Conservation (phyloP, 2,888 invertebrate genomes). For the Tetragonula carbonaria region DNA sequence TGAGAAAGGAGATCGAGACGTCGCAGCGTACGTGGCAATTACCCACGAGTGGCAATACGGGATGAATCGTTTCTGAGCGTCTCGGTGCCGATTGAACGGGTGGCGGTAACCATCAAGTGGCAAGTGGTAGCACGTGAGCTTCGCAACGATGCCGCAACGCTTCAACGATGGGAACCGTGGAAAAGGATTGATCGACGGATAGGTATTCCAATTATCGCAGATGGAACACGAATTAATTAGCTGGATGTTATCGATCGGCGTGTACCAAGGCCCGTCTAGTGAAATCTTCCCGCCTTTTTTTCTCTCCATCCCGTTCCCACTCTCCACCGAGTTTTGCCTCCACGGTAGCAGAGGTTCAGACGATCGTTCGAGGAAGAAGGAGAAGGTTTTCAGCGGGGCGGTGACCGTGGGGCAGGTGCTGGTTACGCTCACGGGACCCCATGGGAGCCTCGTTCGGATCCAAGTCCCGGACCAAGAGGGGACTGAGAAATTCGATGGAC, state of each 20-base stretch:
- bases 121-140: slow-evolving; percentile 22
- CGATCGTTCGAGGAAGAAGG: slow-evolving; percentile 31
- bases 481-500: slow-evolving; percentile 79
- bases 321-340: background rate
- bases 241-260: slow-evolving; percentile 69
- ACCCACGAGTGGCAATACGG: slow-evolving; percentile 34
- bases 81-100: slow-evolving; percentile 7
- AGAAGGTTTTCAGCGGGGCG: slow-evolving; percentile 61
- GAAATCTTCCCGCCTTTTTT: slow-evolving; percentile 42
- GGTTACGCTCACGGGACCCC: slow-evolving; percentile 69
- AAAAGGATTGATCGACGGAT: slow-evolving; percentile 74
- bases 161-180: slow-evolving; percentile 70
- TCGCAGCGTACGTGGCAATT: slow-evolving; percentile 53
- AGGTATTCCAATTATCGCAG: slow-evolving; percentile 74
- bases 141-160: slow-evolving; percentile 39
- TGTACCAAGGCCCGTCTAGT: slow-evolving; percentile 33
- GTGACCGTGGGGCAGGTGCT: slow-evolving; percentile 70
- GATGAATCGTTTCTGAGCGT: slow-evolving; percentile 42
- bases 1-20: slow-evolving; percentile 66
- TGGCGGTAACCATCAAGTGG: slow-evolving; percentile 22
- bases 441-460: slow-evolving; percentile 74
- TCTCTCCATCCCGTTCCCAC: background rate
- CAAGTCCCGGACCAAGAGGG: slow-evolving; percentile 67
- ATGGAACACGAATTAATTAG: slow-evolving; percentile 79
- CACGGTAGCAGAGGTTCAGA: slow-evolving; percentile 26